Base-by-base conservation (phyloP, 2,888 invertebrate genomes). In the Drosophila tripunctata region DNA sequence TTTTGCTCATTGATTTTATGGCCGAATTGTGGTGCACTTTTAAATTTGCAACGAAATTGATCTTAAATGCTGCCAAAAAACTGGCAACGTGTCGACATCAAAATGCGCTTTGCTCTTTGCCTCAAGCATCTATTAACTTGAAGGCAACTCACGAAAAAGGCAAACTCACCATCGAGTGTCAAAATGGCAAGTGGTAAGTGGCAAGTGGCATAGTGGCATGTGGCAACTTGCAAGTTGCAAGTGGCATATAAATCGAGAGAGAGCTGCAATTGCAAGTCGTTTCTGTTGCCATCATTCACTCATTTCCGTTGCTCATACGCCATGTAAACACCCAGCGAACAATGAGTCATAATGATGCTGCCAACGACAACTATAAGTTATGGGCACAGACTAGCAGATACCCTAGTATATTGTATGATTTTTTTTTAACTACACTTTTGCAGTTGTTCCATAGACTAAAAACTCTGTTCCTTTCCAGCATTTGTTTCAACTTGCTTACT, bases 321-420 rank as follows among this genome's bases (percentile, higher is more conserved):
- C 81, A 73, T 78, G 84, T 80, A 73, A 81, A 65, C 84, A 81
- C 52, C 43, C 54, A 38, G 50, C 62, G 66, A 78, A 80, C 81
- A 80, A 80, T 84, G 70, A 81, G 74, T 76, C 76, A 81, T 84
- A 84, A 81, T 81, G 78, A 80, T 67, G 75, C 40, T 75, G 43
- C 52, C 69, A 58, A 22, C 55, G 51, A 36, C 27, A 22, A 8
- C 38, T 21, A n/a, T n/a, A 24, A 1, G 4, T 5, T 27, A 3
- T 21, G 1, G 1, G 8, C 1, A 0, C 7, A 4, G 8, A 51
- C 41, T 15, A 2, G 0, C 17, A 51, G n/a, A 24, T 19, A 57
- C 57, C 41, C 51, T 50, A 24, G 0, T 5, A 0, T 6, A 3
- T 27, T 8, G n/a, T n/a, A n/a, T n/a, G n/a, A n/a, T n/a, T n/a